Evolutionary conservation across 2,113 vertebrate species (phyloP), one percentile per base, ranked within the genome.

Genomic region (Scatophagus argus): DNA sequence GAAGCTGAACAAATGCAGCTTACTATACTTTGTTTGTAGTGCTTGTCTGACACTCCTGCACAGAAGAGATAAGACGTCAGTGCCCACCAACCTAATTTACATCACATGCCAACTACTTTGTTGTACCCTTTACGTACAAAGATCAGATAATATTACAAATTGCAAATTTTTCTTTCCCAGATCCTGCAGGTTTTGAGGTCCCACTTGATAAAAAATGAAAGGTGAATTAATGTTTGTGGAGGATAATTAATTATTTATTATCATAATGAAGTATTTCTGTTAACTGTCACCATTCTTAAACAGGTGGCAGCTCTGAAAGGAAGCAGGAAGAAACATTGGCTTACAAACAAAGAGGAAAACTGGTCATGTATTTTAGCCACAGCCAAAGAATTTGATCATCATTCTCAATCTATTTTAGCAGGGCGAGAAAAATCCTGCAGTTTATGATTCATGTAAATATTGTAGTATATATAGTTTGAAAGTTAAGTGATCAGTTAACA

Each of bases 401-500:
- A 46, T 34, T 81, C 12, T 31, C 31, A 73, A 47, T 76, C 39
- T n/a, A 38, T 21, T 64, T 32, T 13, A 66, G 29, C 39, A 62
- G 21, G 1, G 34, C 10, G 38, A 19, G 29, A 21, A 0, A 55
- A 43, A 66, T 52, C 13, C 25, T 72, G 10, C 43, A 56, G 47
- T 56, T 60, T 8, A 27, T 32, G 19, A 32, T 47, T 8, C 11
- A 16, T 49, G 63, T 25, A 73, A 47, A 67, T 44, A 12, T 23
- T 43, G 44, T 23, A 41, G 13, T 16, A 41, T 29, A 9, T n/a
- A n/a, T n/a, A 8, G 56, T 65, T 0, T 76, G 1, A 43, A 52
- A 9, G 29, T 54, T 59, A 0, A 62, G 17, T 1, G 7, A 32
- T 11, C 49, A 19, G 29, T 47, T 11, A 51, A 55, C 44, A 44